Percentiles rank a stretch among this genome's conserved stretches.
Conservation (phyloP, 2,888 invertebrate species). For the Apocheima hispidaria region DNA sequence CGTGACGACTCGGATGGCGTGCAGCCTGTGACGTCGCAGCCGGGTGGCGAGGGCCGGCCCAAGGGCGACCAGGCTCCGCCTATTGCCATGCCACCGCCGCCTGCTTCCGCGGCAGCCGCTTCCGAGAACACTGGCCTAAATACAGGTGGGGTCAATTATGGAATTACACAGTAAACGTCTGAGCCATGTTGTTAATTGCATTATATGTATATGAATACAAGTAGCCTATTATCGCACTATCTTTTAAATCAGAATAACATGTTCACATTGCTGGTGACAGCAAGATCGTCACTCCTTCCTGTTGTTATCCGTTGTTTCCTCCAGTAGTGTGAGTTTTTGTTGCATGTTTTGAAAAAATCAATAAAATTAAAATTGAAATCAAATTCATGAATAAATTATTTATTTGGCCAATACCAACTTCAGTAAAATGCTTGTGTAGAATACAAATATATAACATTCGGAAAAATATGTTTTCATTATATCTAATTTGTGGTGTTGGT, state of each 20-base stretch:
- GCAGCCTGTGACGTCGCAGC: constrained; percentile 86
- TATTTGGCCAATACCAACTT: constrained; percentile 19
- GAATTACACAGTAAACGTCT: constrained; percentile 79
- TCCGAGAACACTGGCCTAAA: constrained; percentile 91
- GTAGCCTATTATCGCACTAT: constrained; percentile 36
- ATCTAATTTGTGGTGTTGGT: constrained; percentile 18
- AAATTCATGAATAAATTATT: not conserved
- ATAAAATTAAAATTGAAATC: constrained; percentile 1
- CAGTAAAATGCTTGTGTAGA: constrained; percentile 27
- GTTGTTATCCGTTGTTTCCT: constrained; percentile 6
- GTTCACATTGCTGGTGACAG: constrained; percentile 7
- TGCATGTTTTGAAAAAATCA: constrained; percentile 5
- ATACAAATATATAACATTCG: not conserved
- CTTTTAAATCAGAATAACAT: constrained; percentile 4
- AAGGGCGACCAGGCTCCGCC: constrained; percentile 84
- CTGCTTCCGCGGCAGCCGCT: constrained; percentile 72
- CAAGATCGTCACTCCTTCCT: not conserved
- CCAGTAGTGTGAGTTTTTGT: constrained; percentile 1
- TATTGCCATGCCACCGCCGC: constrained; percentile 89
- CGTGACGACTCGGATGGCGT: constrained; percentile 88
- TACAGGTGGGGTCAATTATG: constrained; percentile 87
- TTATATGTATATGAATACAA: constrained; percentile 40
- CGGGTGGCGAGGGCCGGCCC: constrained; percentile 83
- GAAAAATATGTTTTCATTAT: not conserved
- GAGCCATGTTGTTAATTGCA: constrained; percentile 49